Base-by-base conservation (phyloP, 2,888 invertebrate species). In the Hyles lineata region DNA sequence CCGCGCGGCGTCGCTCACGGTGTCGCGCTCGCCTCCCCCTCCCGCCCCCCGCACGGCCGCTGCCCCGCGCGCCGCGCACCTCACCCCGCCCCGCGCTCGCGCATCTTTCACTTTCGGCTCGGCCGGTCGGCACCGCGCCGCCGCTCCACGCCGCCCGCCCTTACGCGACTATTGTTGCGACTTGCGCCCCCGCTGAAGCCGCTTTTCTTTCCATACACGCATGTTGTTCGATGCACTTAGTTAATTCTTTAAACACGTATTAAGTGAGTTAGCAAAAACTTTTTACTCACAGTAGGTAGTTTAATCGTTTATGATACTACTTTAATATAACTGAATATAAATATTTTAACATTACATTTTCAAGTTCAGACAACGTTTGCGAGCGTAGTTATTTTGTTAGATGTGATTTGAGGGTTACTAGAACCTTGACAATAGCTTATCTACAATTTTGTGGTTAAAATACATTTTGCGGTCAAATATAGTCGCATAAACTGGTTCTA, bases 91-190 rank as follows among this genome's bases (percentile, higher is more conserved):
- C 82, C 77, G 85, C 88, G 83, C 84, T 81, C 86, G 87, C 88
- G 87, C 88, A 90, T 92, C 91, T 92, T 92, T 92, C 91, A 91
- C 92, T 92, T 91, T 91, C 90, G 85, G 87, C 83, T 80, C 79
- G 79, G 73, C 71, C 78, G 79, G 75, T 70, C 78, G 78, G 74
- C 73, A 76, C 81, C 76, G 55, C 55, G 55, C 55, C 55, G n/a
- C 55, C 21, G 70, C 81, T 76, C 73, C 72, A 77, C 79, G 75
- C 86, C 89, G 88, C 88, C 87, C 87, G 89, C 90, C 79, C 81
- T 74, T 71, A 61, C 50, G 50, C 60, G 73, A n/a, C 67, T 67
- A 78, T 83, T 83, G 84, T 85, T 85, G 84, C 82, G 78, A 82
- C 83, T 85, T 85, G 84, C 82, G 78, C 82, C 83, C 76, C 72